These are phyloP conservation scores for Trachurus trachurus DNA, from an alignment of 2,797 vertebrate genomes.

Conservation along the genomic window DNA sequence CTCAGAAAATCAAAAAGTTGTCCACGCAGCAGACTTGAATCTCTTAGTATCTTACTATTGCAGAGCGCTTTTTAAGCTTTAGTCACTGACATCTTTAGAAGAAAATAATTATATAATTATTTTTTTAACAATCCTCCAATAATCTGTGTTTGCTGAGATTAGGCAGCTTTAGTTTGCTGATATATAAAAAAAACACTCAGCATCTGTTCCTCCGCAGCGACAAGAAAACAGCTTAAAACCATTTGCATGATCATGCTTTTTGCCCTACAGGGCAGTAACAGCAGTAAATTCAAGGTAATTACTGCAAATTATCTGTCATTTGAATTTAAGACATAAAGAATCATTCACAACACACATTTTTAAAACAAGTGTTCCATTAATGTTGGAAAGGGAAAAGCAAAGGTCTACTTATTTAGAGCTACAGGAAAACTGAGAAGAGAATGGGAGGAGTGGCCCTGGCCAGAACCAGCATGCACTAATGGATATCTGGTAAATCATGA, in stretches of 20 bases:
- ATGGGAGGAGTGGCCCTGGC: no score
- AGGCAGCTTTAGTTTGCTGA: constrained; percentile 9
- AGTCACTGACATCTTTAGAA: not conserved
- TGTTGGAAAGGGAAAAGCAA: not conserved
- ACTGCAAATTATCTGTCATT: not conserved
- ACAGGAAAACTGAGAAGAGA: not conserved
- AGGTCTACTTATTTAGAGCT: not conserved
- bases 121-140: not conserved
- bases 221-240: not conserved
- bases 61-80: not conserved
- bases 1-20: not conserved
- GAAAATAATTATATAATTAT: not conserved
- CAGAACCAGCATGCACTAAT: not conserved
- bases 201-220: not conserved
- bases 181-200: constrained; percentile 20
- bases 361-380: not conserved
- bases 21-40: not conserved
- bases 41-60: constrained; percentile 1
- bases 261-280: not conserved
- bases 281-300: constrained; percentile 2
- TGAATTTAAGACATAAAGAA: constrained; percentile 3
- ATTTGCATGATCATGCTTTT: not conserved
- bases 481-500: constrained; percentile 1
- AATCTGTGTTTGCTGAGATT: constrained; percentile 3
- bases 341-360: not conserved